Base-by-base conservation (phyloP, 2,113 vertebrate species). In the Cyanoramphus novaezelandiae region DNA sequence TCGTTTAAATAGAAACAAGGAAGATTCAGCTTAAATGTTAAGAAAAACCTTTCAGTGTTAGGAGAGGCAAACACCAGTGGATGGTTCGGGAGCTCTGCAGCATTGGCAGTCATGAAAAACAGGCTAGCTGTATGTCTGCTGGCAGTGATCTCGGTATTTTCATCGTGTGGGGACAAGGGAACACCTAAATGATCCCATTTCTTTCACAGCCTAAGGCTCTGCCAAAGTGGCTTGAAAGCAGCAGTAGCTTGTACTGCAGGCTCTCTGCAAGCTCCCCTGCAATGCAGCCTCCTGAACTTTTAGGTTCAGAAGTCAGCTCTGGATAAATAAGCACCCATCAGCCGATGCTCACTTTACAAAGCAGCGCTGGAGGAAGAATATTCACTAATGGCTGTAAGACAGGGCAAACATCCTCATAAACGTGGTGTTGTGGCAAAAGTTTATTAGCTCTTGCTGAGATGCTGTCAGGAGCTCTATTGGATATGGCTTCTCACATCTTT, bases 211-310 rank as follows among this genome's bases (percentile, higher is more conserved):
- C 59, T 55, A 46, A 81, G 17, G 63, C 41, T 86, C 18, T 82
- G 62, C 50, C 37, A 6, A 6, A 55, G 78, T 25, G n/a, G 8
- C 43, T 88, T 62, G 53, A 78, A 72, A 86, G 65, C 41, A 62
- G 53, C 69, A 83, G 47, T 63, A 53, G 33, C 41, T 59, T 52
- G 23, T 39, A 49, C 60, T 80, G 50, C 60, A 47, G 24, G 27
- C 57, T 47, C 55, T 62, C 65, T 39, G 19, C 80, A 62, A 77
- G 65, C 28, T 92, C 49, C 75, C 31, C 57, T 90, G 91, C 71
- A 80, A 46, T 59, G 64, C 93, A 81, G 55, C 74, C 80, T 78
- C 92, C 65, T 70, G 81, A 94, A 95, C 93, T 92, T 81, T 3
- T 3, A 47, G 46, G 69, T 75, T 88, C 37, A 33, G 43, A 70